phyloP scores from a whole-genome alignment of 2,113 vertebrate species.

The Paracanthobrama guichenoti region DNA sequence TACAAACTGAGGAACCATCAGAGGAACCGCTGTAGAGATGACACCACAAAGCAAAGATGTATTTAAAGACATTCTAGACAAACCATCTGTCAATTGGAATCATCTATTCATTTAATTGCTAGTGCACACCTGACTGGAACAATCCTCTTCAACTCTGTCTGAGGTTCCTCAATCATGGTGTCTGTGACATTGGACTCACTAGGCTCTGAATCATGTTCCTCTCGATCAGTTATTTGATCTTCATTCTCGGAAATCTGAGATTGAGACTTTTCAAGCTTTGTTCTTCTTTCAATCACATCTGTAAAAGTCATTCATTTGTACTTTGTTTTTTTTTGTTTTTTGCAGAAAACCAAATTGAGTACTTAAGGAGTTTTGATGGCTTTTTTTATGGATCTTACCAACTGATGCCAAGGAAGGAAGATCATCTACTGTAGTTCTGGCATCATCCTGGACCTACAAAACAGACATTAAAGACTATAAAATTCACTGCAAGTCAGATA shows the following conservation, averaged over 20 bases:
- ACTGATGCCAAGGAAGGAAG: conserved; percentile 5
- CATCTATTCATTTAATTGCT: not conserved
- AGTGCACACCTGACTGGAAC: conserved; percentile 37
- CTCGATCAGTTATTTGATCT: not conserved
- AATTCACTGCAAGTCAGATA: not conserved
- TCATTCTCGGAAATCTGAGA: not conserved
- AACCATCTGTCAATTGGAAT: not conserved
- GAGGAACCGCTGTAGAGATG: not conserved
- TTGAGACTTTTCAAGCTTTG: not conserved
- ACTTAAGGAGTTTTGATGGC: not conserved
- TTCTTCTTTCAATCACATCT: not conserved
- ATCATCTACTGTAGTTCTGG: conserved; percentile 2
- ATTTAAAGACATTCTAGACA: not conserved
- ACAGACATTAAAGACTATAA: conserved; percentile 1
- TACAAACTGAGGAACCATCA: not conserved
- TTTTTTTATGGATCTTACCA: conserved; percentile 22
- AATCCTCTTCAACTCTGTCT: not conserved
- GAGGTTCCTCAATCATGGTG: not conserved
- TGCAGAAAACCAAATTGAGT: not conserved
- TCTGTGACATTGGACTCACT: not conserved
- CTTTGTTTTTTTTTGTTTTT: not conserved
- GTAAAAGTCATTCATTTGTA: not conserved
- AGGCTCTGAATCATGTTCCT: not conserved
- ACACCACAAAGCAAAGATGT: not conserved
- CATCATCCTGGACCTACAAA: conserved; percentile 21